Evolutionary conservation across 1,140 invertebrate genomes (phyloP), one percentile per base, ranked within the genome.

Genomic region (Euglossa dilemma): DNA sequence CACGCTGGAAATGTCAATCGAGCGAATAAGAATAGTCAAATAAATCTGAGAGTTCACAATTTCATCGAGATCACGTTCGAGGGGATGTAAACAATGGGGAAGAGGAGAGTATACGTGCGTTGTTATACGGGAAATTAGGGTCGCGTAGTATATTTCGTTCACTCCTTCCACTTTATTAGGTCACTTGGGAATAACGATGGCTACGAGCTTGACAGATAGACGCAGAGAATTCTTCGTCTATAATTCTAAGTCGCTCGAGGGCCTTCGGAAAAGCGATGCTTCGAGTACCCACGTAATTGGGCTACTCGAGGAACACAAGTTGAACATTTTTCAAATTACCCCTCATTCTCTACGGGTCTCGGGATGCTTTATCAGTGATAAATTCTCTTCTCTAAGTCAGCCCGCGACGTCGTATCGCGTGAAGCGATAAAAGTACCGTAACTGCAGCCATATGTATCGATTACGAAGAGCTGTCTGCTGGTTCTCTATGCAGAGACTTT

Each of bases 401-500:
- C 18, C 28, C 28, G 8, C 36, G 6, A n/a, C 18, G 43, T 50
- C n/a, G 16, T 36, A 67, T 63, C 57, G 47, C 20, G 7, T 4
- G 1, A 57, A 59, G 9, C 18, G 25, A 16, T 56, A 70, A 45
- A 81, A 76, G 1, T 67, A 25, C 47, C 45, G 14, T 61, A 73
- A 72, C 28, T 63, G n/a, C 67, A n/a, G 47, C 11, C 63, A 66
- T 74, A 63, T 9, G 12, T 81, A 81, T 81, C 20, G 71, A 81
- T 67, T 47, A 66, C 14, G 45, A n/a, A 23, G 6, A 23, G 36
- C 12, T 57, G 36, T 52, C 45, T 23, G 9, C 6, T 45, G 23
- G 54, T 61, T 50, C n/a, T 20, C 0, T 71, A 71, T 80, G 69
- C 47, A 70, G n/a, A 43, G 16, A 28, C 47, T 80, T 80, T 73